Evolutionary conservation across 2,113 vertebrate species (phyloP), one percentile per base, ranked within the genome.

Genomic region (Canis aureus): DNA sequence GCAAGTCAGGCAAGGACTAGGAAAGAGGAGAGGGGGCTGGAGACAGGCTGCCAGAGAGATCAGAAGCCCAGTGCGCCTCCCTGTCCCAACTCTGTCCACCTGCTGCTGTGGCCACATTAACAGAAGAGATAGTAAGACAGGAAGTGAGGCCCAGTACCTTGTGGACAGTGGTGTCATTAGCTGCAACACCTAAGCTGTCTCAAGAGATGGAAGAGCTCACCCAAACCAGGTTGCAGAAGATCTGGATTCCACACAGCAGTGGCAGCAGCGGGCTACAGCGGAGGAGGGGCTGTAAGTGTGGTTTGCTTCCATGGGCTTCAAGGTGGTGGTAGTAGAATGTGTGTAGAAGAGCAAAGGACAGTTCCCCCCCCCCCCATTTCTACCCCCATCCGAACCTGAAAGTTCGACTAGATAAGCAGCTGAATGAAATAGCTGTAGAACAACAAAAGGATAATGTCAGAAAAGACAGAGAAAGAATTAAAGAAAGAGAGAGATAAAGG

Each of bases 171-270:
- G 78, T 93, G n/a, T 89, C 89, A 69, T 89, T 95, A 95, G 43
- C 95, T 96, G 53, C 67, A 22, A 62, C 4, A 38, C 64, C 67
- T 86, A 96, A 94, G 84, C 99, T 99, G 99, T 98, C 99, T 25
- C 97, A 73, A 53, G 98, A 96, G 64, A 96, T 98, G 87, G 98
- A 97, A 53, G 98, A 98, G 60, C 99, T 99, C 78, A 99, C 99
- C 7, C 99, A 99, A 90, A 99, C 98, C 23, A 99, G 99, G 81
- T 98, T 99, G 96, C 99, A 99, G 98, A 99, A 99, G 98, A 99
- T 99, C 38, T 99, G 99, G 99, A 99, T 99, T 49, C 99, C 99
- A 11, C 99, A 99, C 95, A 98, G 99, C 98, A 98, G 98, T 73
- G 96, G 97, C 97, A 98, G 98, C 95, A 98, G 97, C 91, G 82